Evolutionary conservation across 2,797 vertebrate species (phyloP).

Genomic region (Anguilla obscura): DNA sequence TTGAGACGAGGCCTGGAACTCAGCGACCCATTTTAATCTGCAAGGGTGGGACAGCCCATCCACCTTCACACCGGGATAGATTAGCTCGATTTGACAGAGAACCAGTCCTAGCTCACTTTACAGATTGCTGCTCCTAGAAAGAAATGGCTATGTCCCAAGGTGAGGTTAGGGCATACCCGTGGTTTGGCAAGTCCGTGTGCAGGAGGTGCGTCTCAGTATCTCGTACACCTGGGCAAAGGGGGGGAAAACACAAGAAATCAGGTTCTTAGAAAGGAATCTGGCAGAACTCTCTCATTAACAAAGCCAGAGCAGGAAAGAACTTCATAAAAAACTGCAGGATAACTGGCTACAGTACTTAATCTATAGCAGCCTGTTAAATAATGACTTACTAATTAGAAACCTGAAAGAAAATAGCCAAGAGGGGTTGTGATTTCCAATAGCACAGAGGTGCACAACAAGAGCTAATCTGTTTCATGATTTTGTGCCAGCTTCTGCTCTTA

Average conservation of each 20-base stretch:
- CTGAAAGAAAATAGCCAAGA: background rate
- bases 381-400: background rate
- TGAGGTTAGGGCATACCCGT: slow-evolving; percentile 73
- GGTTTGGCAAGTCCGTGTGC: slow-evolving; percentile 81
- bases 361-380: background rate
- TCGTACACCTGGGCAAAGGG: slow-evolving; percentile 83
- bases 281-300: background rate
- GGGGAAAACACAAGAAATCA: slow-evolving; percentile 22
- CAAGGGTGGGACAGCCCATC: slow-evolving; percentile 34
- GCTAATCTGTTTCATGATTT: background rate
- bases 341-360: background rate
- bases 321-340: background rate
- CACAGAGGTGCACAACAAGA: background rate
- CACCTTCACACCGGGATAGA: background rate
- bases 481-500: too few species aligned
- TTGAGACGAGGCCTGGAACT: slow-evolving; percentile 59
- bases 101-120: background rate
- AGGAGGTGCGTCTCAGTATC: slow-evolving; percentile 90
- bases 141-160: background rate
- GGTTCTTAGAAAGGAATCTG: slow-evolving; percentile 5
- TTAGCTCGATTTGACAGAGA: background rate
- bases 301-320: background rate
- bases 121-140: background rate
- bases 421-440: background rate
- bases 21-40: slow-evolving; percentile 63